phyloP scores from a whole-genome alignment of 2,888 invertebrate species.

The Shargacucullia verbasci region DNA sequence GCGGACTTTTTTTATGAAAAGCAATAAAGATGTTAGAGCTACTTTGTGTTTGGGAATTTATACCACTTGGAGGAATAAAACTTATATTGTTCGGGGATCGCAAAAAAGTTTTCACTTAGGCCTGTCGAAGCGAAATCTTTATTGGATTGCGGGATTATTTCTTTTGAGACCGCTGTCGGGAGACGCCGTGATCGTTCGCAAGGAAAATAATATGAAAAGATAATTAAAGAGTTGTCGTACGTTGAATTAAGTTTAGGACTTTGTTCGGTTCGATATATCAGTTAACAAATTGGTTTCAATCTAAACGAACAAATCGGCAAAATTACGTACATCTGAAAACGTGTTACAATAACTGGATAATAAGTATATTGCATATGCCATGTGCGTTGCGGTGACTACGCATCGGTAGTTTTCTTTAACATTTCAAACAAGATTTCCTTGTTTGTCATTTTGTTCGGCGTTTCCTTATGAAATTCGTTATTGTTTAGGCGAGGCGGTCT shows the following conservation, averaged over 20 bases:
- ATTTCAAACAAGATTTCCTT: constrained; percentile 63
- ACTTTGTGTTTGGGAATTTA: constrained; percentile 88
- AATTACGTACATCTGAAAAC: constrained; percentile 2
- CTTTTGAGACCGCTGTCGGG: constrained; percentile 72
- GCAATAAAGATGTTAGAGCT: constrained; percentile 88
- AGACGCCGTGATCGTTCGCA: constrained; percentile 65
- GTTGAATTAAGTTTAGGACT: constrained; percentile 16
- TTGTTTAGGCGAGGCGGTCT: constrained; percentile 69
- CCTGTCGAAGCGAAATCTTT: constrained; percentile 85
- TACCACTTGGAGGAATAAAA: constrained; percentile 87
- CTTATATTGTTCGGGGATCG: constrained; percentile 86
- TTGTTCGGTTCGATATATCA: constrained; percentile 17
- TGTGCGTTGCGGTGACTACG: constrained; percentile 46
- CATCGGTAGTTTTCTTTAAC: constrained; percentile 61
- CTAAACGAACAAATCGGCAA: neutral
- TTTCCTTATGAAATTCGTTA: constrained; percentile 77
- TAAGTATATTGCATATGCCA: constrained; percentile 50
- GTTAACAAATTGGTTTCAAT: constrained; percentile 5
- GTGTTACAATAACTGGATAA: constrained; percentile 41
- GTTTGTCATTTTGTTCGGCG: constrained; percentile 61
- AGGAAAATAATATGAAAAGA: constrained; percentile 70
- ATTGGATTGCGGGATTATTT: constrained; percentile 85
- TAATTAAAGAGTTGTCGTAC: constrained; percentile 54
- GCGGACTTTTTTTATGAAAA: constrained; percentile 86
- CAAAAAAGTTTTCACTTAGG: constrained; percentile 87